Evolutionary conservation across 2,113 vertebrate species (phyloP), one percentile per base, ranked within the genome.

Genomic region (Bolborhynchus lineola): DNA sequence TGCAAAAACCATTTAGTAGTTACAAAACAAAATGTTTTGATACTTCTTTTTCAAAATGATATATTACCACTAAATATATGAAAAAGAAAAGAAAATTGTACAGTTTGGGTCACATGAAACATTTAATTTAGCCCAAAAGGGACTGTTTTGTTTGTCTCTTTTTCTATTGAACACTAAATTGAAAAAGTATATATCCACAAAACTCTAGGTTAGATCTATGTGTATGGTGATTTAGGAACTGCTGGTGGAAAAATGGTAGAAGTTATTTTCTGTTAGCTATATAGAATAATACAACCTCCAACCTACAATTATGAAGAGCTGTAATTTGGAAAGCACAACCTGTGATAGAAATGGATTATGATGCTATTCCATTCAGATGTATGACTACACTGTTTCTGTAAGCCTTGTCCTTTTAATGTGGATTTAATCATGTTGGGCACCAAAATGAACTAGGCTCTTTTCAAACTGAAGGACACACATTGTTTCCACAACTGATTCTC

Each of bases 271-370:
- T 88, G 59, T 82, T 90, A 82, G 74, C 13, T 84, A 86, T 84
- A 69, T 47, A 96, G 63, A 93, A 91, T 91, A 92, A 68, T 82
- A 46, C 46, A 96, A 44, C 77, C 52, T 88, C 68, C 90, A 90
- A 31, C 81, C 47, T 86, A 24, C 57, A 79, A 5, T 8, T 63
- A 50, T 44, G 76, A 92, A 93, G 80, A 93, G 4, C 42, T 92
- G 44, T 81, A 86, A 92, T 96, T 92, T 92, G 50, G 39, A 92
- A 97, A 95, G 86, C 28, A 78, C 65, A 86, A 74, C 29, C 35
- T 52, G 21, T 82, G 86, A 93, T 79, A 88, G 67, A 88, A 90
- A 71, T 24, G 52, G 82, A 72, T 92, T 81, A 49, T 84, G n/a
- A 31, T 92, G 10, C 8, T 86, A 5, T 69, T 93, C 60, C 49